phyloP scores from a whole-genome alignment of 2,113 vertebrate genomes.

The Pterocles gutturalis region DNA sequence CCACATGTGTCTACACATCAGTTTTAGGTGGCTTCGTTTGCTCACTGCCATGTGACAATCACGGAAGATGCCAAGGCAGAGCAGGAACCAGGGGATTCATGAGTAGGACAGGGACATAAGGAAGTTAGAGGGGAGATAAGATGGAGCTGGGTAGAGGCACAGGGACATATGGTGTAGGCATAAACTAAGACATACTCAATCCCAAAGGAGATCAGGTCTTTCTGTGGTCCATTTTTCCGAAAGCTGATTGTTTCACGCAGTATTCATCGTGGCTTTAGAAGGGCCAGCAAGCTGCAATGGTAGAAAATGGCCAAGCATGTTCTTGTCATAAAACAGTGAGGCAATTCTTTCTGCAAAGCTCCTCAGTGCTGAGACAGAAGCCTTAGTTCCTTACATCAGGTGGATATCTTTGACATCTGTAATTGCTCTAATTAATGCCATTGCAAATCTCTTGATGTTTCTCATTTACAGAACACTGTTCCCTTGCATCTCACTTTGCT shows the following conservation, averaged over 20 bases:
- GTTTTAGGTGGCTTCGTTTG: background rate
- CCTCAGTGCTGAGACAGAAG: background rate
- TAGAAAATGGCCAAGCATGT: background rate
- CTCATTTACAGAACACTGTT: background rate
- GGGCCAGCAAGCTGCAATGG: background rate
- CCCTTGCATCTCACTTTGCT: background rate
- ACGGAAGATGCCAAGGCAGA: accelerated
- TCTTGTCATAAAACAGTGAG: background rate
- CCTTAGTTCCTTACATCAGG: background rate
- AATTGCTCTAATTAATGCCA: background rate
- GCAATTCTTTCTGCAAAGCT: background rate
- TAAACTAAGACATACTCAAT: background rate
- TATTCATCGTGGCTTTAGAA: background rate
- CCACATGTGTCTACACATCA: background rate
- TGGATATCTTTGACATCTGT: background rate
- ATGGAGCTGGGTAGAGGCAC: background rate
- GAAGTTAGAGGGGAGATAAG: background rate
- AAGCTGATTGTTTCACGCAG: background rate
- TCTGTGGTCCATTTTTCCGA: background rate
- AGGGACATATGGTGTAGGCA: background rate
- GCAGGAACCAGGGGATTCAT: background rate
- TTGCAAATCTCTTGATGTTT: background rate
- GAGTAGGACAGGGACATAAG: background rate
- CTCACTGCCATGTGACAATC: background rate
- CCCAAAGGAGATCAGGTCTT: background rate